Base-by-base conservation (phyloP, 1,140 invertebrate species). In the Lithobius niger region DNA sequence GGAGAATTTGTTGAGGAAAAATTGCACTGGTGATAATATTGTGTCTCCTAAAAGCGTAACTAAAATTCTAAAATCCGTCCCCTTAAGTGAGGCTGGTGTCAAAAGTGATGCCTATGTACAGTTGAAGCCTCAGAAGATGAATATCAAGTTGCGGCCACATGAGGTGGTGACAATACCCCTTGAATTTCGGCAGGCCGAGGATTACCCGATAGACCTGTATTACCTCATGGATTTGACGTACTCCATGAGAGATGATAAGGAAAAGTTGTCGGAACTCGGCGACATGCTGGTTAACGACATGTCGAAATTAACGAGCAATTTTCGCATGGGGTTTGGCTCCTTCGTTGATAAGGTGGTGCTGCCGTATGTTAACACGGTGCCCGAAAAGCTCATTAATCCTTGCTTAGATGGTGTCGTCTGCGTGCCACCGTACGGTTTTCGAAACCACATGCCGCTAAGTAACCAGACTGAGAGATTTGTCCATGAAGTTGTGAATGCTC, bases 391-490 rank as follows among this genome's bases (percentile, higher is more conserved):
- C 60, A 62, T 61, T 57, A 63, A 59, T 25, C 45, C 47, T 31
- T 60, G 44, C 36, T 24, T 18, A 19, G 57, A 54, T 28, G 28
- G 28, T 16, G 52, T 15, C 40, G 78, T 77, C 22, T 97, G 93
- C 77, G 88, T 82, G 49, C 81, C 88, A 57, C 91, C 95, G 16
- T 98, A 97, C 68, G 91, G 92, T 59, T 98, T 84, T 74, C 82
- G 80, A 64, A 88, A 98, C 74, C 83, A 91, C 65, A 90, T 97
- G 82, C 78, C 77, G 49, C 77, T 98, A 40, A 90, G 83, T 65
- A 79, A 78, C 43, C 16, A 50, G 10, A 27, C 48, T 4, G 27
- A 27, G 10, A 4, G 21, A 24, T 50, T 50, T 21, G 13, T 54
- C 6, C 6, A 36, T 65, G 76, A 88, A 64, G 88, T 92, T 19